Evolutionary conservation across 2,797 vertebrate genomes (phyloP).

Genomic region (Oophaga sylvatica): DNA sequence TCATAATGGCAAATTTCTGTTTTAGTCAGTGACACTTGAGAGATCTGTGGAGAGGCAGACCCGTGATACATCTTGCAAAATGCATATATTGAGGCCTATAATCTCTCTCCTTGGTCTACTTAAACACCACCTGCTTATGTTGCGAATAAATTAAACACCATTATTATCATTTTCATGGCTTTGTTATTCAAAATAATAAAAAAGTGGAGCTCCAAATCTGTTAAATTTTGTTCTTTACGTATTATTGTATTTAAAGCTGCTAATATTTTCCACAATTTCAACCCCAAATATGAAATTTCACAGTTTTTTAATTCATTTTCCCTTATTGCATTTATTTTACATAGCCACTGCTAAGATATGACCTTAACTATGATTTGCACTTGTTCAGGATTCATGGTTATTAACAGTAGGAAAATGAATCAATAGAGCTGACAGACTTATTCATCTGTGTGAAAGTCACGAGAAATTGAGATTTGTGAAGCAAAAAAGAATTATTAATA

Average conservation of each 20-base stretch:
- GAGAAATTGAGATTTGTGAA: slow-evolving; percentile 1
- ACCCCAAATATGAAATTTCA: neutral
- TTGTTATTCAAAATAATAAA: slow-evolving; percentile 10
- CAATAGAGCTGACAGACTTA: neutral
- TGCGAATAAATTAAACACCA: slow-evolving; percentile 40
- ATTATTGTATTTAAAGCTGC: neutral
- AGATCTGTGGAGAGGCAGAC: slow-evolving; percentile 36
- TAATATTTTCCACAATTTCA: neutral
- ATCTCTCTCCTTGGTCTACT: slow-evolving; percentile 56
- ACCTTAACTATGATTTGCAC: neutral
- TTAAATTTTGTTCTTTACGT: neutral
- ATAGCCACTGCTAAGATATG: neutral
- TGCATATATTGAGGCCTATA: slow-evolving; percentile 43
- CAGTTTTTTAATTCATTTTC: neutral
- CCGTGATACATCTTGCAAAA: slow-evolving; percentile 38
- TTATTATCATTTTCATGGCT: slow-evolving; percentile 37
- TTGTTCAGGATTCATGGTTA: neutral
- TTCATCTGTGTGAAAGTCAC: neutral
- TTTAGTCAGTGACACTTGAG: slow-evolving; percentile 43
- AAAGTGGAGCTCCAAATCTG: neutral
- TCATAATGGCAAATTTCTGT: slow-evolving; percentile 49
- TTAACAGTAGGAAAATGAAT: neutral
- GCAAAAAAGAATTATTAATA: slow-evolving; percentile 3
- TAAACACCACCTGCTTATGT: slow-evolving; percentile 58
- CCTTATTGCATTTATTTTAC: neutral